Evolutionary conservation across 2,797 vertebrate species (phyloP), one percentile per base, ranked within the genome.

Genomic region (Okamejei kenojei): DNA sequence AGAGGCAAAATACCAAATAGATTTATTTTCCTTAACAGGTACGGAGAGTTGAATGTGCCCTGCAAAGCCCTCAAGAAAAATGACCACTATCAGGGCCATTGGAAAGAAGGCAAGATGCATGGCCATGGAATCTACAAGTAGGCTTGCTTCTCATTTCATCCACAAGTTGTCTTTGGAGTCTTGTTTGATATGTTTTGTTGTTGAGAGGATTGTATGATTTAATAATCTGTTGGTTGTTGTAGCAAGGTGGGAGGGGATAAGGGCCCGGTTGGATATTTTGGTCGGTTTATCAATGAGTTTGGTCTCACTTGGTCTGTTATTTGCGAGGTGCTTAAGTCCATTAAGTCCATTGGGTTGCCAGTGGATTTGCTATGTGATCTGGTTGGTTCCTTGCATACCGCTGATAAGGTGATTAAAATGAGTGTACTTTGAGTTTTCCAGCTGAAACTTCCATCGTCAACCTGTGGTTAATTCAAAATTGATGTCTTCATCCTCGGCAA

Each of bases 101-200:
- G 99, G 98, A 99, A 97, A 94, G 98, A 99, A 58, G 98, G 98
- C 93, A 98, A 97, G 95, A 99, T 99, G 98, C 98, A 98, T n/a
- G 98, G 98, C 91, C 96, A 98, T 15, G 98, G 98, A 65, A 97
- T 96, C 0, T 98, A 98, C 95, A 98, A 98, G 98, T 99, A 95
- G 96, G 93, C 0, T 0, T 11, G 58, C 21, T 45, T 21, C 0
- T 94, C 93, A 93, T n/a, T 21, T 88, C 84, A 35, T 32, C n/a
- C n/a, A 68, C 5, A 5, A 2, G n/a, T 88, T 35, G 61, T 29
- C n/a, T n/a, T 32, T 65, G n/a, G 84, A 3, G 17, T 35, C n/a
- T 35, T 0, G 1, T 65, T 32, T 84, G 54, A 63, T 32, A 32
- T 58, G 45, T 45, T 81, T 81, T 84, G 21, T 1, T 15, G n/a